phyloP scores from a whole-genome alignment of 1,140 invertebrate species.

The Solenopsis fugax region DNA sequence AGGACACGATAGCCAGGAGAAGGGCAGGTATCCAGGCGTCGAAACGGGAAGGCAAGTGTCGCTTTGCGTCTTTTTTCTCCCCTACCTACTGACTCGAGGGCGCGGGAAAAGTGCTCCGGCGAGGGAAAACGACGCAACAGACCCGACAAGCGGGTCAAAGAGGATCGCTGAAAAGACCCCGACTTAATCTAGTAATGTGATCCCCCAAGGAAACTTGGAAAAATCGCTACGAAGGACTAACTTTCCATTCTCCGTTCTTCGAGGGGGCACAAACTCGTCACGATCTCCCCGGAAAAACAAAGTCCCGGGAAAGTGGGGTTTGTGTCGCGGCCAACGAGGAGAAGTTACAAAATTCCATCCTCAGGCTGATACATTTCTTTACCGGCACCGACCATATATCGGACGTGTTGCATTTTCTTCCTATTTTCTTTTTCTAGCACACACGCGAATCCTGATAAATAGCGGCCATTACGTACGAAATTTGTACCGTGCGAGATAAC shows the following conservation, averaged over 20 bases:
- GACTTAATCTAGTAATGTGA: conserved; percentile 75
- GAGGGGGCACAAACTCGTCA: conserved; percentile 18
- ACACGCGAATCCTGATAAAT: conserved; percentile 68
- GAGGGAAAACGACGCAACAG: conserved; percentile 61
- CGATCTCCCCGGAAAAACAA: conserved; percentile 53
- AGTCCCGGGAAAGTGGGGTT: conserved; percentile 38
- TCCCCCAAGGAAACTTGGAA: conserved; percentile 60
- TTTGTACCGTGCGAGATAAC: conserved; percentile 68
- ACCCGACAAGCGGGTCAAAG: conserved; percentile 73
- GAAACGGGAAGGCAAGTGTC: conserved; percentile 37
- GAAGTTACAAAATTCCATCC: conserved; percentile 52
- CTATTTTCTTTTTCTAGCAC: background rate
- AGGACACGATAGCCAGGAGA: background rate
- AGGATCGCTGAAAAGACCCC: conserved; percentile 77
- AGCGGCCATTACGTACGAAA: conserved; percentile 56
- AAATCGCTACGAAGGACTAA: conserved; percentile 69
- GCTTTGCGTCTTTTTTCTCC: conserved; percentile 34
- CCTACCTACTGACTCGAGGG: conserved; percentile 3
- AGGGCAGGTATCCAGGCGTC: conserved; percentile 2
- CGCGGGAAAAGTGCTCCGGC: conserved; percentile 50
- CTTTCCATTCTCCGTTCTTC: conserved; percentile 74
- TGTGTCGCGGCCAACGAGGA: conserved; percentile 29
- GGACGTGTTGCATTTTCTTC: conserved; percentile 27
- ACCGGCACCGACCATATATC: conserved; percentile 1
- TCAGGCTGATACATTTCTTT: conserved; percentile 32